Evolutionary conservation across 1,140 invertebrate species (phyloP).

Genomic region (Apis mellifera): DNA sequence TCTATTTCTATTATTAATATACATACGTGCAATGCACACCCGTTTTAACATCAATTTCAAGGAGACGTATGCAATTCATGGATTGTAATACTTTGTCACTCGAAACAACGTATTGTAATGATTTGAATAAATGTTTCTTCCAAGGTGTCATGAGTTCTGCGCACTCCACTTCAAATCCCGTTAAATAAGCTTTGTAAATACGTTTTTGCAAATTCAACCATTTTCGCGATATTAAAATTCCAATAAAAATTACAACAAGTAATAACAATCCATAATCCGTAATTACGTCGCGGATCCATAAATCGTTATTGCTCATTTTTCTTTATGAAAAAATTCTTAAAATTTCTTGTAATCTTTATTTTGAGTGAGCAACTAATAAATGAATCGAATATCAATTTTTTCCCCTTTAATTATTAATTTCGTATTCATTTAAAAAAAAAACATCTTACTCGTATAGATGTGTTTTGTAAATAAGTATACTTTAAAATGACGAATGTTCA

Average conservation of each 20-base stretch:
- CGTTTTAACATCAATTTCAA: conserved; percentile 78
- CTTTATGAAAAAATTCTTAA: background rate
- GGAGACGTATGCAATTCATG: conserved; percentile 67
- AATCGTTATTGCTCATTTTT: conserved; percentile 70
- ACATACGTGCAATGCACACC: conserved; percentile 56
- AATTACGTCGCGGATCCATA: conserved; percentile 73
- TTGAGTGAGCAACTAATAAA: background rate
- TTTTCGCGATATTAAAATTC: conserved; percentile 54
- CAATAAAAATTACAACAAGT: conserved; percentile 33
- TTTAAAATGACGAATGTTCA: background rate
- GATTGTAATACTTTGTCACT: conserved; percentile 65
- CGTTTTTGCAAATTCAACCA: conserved; percentile 66
- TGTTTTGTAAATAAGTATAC: too few relatives aligned
- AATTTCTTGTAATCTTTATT: too few relatives aligned
- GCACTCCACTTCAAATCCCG: conserved; percentile 75
- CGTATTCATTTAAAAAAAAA: too few relatives aligned
- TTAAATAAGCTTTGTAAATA: conserved; percentile 69
- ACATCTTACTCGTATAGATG: background rate
- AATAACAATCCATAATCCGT: conserved; percentile 66
- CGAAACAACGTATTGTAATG: conserved; percentile 61
- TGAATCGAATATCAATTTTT: too few relatives aligned
- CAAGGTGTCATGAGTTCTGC: conserved; percentile 66
- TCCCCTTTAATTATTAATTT: background rate
- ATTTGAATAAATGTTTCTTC: conserved; percentile 69
- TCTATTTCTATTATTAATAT: background rate